Percentiles rank a stretch among this genome's conserved stretches.
These are phyloP conservation scores for Synergus laeviventris DNA, from an alignment of 2,888 invertebrate genomes.

Conservation along the genomic window DNA sequence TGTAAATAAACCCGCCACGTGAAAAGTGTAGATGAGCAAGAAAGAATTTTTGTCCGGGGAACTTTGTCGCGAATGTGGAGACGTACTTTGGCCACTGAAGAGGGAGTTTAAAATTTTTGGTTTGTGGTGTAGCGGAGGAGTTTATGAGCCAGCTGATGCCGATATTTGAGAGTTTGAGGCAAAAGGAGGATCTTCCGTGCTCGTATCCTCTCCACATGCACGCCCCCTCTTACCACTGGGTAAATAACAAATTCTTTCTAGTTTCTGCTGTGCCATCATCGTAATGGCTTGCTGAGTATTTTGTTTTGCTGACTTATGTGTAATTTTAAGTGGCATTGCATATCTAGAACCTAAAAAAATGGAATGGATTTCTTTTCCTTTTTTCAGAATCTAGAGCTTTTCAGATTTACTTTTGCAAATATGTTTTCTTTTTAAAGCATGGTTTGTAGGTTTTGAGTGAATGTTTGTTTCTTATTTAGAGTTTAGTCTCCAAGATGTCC, in stretches of 20 bases:
- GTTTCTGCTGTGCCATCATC: constrained; percentile 68
- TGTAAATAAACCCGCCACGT: constrained; percentile 2
- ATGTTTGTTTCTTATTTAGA: not conserved
- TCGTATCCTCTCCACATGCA: constrained; percentile 93
- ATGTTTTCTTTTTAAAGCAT: not conserved
- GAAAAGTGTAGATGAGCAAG: constrained; percentile 40
- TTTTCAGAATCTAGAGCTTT: not conserved
- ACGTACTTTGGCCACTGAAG: constrained; percentile 28
- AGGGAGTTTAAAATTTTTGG: constrained; percentile 54
- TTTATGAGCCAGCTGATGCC: constrained; percentile 97
- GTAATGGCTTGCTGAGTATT: constrained; percentile 58
- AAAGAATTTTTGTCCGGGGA: constrained; percentile 37
- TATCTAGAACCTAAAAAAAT: constrained; percentile 60
- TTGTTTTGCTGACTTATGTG: constrained; percentile 53
- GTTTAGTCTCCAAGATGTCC: not conserved
- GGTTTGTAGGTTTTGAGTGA: not conserved
- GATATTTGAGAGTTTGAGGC: constrained; percentile 95
- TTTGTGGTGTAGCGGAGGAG: constrained; percentile 87
- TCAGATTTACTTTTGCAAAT: not conserved
- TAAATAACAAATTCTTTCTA: constrained; percentile 76
- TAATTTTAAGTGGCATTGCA: constrained; percentile 61
- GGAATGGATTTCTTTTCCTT: constrained; percentile 75
- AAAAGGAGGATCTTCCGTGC: constrained; percentile 93
- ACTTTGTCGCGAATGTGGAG: constrained; percentile 16
- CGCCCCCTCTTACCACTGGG: constrained; percentile 86